phyloP scores from a whole-genome alignment of 2,888 invertebrate species.

The Listrodromus nycthemerus region DNA sequence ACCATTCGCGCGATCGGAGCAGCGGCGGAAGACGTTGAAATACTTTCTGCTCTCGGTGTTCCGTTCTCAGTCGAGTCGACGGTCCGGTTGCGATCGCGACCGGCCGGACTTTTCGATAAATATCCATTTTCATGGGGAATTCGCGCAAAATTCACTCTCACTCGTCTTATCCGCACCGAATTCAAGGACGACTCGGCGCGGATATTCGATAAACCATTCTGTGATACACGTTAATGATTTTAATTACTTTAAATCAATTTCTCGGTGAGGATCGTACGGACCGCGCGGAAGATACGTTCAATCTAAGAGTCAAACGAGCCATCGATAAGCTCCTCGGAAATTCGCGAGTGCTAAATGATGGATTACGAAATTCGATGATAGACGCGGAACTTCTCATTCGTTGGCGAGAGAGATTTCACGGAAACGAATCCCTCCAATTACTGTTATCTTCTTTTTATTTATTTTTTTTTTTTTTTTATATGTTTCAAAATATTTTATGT shows the following conservation, averaged over 20 bases:
- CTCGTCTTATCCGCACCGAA: not conserved
- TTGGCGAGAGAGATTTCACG: not conserved
- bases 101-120: conserved; percentile 37
- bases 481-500: no score
- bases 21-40: conserved; percentile 42
- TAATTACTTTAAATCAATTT: conserved; percentile 50
- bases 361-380: conserved; percentile 33
- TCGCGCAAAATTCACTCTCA: not conserved
- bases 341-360: conserved; percentile 18
- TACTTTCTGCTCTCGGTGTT: conserved; percentile 31
- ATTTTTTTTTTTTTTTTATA: not conserved
- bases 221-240: conserved; percentile 26
- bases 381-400: conserved; percentile 19
- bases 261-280: conserved; percentile 30
- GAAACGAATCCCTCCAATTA: not conserved
- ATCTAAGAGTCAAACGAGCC: not conserved
- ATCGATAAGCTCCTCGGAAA: conserved; percentile 20
- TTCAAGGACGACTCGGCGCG: not conserved
- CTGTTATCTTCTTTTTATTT: not conserved
- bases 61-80: conserved; percentile 58
- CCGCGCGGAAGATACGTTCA: conserved; percentile 24
- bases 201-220: conserved; percentile 42
- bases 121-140: not conserved
- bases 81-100: conserved; percentile 66
- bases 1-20: not conserved